phyloP scores from a whole-genome alignment of 2,797 vertebrate species.

The Rhodeus uyekii region DNA sequence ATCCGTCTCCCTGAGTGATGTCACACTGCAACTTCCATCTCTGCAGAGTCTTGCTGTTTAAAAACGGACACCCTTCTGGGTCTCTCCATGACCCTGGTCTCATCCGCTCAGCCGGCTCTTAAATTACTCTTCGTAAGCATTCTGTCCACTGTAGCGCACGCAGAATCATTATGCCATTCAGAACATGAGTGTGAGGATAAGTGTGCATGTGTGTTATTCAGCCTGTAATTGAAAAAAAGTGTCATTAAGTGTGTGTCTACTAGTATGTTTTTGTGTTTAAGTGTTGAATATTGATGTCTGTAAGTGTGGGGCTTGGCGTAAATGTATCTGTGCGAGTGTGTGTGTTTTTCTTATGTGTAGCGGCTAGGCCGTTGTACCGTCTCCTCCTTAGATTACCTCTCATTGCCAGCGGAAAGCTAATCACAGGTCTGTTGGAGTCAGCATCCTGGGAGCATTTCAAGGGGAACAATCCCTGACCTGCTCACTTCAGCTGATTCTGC shows the following conservation, averaged over 20 bases:
- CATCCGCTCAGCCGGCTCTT: constrained; percentile 72
- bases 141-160: constrained; percentile 66
- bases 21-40: constrained; percentile 66
- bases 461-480: constrained; percentile 36
- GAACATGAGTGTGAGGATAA: constrained; percentile 38
- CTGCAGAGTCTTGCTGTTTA: constrained; percentile 76
- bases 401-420: constrained; percentile 60
- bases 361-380: constrained; percentile 55
- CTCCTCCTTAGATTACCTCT: constrained; percentile 70
- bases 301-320: background rate
- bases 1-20: constrained; percentile 60
- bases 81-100: constrained; percentile 72
- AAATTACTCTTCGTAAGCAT: constrained; percentile 78
- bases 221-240: constrained; percentile 37
- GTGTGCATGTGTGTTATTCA: constrained; percentile 1
- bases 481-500: constrained; percentile 37
- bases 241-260: constrained; percentile 34
- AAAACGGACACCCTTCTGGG: constrained; percentile 74
- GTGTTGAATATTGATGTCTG: constrained; percentile 39
- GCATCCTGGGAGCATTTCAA: constrained; percentile 56
- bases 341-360: background rate
- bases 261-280: constrained; percentile 28
- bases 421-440: constrained; percentile 53
- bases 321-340: background rate
- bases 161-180: constrained; percentile 66